A percentile compares a stretch with the other conserved stretches of the same genome.
These are phyloP conservation scores for Aplodontia rufa DNA, from an alignment of 2,113 vertebrate genomes.

Conservation along the genomic window DNA sequence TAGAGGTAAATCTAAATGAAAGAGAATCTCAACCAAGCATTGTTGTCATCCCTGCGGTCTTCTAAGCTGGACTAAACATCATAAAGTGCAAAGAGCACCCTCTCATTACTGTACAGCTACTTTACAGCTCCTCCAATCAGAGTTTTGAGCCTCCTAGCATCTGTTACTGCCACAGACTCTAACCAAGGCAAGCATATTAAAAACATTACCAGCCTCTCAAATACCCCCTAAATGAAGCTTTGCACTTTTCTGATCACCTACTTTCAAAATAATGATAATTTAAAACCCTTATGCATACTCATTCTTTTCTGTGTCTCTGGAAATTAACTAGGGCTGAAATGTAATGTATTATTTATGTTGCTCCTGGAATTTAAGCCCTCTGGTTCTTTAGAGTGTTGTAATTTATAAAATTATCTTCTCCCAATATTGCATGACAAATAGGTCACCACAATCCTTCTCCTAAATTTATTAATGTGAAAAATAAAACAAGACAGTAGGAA, in stretches of 20 bases:
- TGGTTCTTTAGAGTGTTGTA: slow-evolving; percentile 24
- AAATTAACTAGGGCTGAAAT: slow-evolving; percentile 53
- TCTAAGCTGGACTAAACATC: neutral
- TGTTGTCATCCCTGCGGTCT: neutral
- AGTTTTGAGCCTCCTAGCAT: neutral
- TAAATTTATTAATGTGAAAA: slow-evolving; percentile 65
- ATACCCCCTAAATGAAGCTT: neutral
- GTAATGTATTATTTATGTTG: slow-evolving; percentile 59
- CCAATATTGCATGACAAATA: slow-evolving; percentile 38
- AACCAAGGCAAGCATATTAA: neutral
- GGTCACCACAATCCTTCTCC: slow-evolving; percentile 24
- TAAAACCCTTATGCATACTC: neutral
- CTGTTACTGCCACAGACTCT: neutral
- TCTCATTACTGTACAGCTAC: neutral
- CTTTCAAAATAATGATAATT: slow-evolving; percentile 50
- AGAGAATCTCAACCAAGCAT: neutral
- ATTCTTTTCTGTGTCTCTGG: slow-evolving; percentile 1
- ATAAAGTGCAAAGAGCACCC: neutral
- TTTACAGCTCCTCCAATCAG: neutral
- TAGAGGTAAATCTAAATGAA: neutral
- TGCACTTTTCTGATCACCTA: neutral
- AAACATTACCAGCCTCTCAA: neutral
- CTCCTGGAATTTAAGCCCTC: slow-evolving; percentile 39
- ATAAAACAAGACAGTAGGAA: slow-evolving; percentile 14
- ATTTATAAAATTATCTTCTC: slow-evolving; percentile 65